These are phyloP conservation scores for Lophius americanus DNA, from an alignment of 2,797 vertebrate species.

Conservation along the genomic window DNA sequence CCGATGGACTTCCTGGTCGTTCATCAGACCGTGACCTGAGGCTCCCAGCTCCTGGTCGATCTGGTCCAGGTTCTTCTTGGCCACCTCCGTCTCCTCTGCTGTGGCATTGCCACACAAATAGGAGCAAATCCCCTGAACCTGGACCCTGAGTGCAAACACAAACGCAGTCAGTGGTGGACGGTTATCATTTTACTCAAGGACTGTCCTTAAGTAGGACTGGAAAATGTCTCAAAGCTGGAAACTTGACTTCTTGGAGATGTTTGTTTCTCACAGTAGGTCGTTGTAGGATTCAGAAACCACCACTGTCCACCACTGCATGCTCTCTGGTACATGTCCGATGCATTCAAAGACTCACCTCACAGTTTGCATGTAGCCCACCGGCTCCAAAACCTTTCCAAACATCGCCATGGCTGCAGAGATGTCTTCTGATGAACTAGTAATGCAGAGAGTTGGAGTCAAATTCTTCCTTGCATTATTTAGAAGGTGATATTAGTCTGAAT, in stretches of 20 bases:
- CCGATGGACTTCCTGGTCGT: constrained; percentile 63
- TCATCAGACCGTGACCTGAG: constrained; percentile 61
- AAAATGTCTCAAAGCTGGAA: no score
- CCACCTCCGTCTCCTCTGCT: constrained; percentile 71
- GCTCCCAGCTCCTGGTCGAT: constrained; percentile 77
- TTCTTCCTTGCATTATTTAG: no score
- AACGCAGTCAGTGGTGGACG: background rate
- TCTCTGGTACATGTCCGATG: background rate
- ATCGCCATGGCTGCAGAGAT: constrained; percentile 68
- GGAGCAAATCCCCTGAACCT: constrained; percentile 73
- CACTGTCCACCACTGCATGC: no score
- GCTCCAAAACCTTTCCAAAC: constrained; percentile 80
- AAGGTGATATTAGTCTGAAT: no score
- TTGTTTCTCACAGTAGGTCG: no score
- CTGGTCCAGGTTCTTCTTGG: constrained; percentile 78
- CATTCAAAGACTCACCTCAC: constrained; percentile 56
- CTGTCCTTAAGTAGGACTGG: no score
- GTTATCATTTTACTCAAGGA: no score
- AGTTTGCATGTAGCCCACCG: constrained; percentile 80
- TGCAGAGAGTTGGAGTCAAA: background rate
- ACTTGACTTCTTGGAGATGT: no score
- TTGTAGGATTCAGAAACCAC: no score
- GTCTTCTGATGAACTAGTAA: background rate
- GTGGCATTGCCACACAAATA: constrained; percentile 70
- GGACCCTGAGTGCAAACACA: constrained; percentile 44